Conservation (phyloP, 2,797 vertebrate genomes). For the Pangasius macronema region DNA sequence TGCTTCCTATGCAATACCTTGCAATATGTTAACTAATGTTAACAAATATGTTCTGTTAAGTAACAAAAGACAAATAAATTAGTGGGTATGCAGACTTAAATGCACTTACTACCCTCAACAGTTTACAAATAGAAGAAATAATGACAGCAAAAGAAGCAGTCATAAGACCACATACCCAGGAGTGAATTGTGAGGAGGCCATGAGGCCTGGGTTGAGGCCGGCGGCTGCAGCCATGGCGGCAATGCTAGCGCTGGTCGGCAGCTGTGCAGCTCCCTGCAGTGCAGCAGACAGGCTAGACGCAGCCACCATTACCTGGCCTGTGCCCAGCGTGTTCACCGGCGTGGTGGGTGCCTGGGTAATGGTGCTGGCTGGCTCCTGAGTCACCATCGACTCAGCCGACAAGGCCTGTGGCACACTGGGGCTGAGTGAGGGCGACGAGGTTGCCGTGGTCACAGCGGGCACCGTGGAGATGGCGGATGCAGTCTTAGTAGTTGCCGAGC, state of each 20-base stretch:
- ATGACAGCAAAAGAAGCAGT: not conserved
- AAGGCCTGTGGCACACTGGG: conserved; percentile 77
- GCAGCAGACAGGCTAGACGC: conserved; percentile 86
- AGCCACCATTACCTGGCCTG: conserved; percentile 93
- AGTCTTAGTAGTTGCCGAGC: conserved; percentile 82
- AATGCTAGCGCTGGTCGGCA: conserved; percentile 90
- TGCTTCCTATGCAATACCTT: not conserved
- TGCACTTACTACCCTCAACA: not conserved
- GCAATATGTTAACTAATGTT: not conserved
- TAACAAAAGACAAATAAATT: not conserved
- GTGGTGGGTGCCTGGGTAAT: conserved; percentile 85
- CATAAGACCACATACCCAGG: conserved; percentile 81
- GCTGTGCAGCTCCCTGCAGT: conserved; percentile 85
- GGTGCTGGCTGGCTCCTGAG: conserved; percentile 56
- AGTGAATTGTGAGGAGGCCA: conserved; percentile 93
- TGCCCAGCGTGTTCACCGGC: conserved; percentile 79
- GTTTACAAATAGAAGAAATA: not conserved
- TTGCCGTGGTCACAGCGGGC: conserved; percentile 82
- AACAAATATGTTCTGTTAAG: not conserved
- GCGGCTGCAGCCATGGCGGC: conserved; percentile 98
- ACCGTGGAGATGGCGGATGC: conserved; percentile 93
- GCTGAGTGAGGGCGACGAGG: conserved; percentile 86
- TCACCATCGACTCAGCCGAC: conserved; percentile 68
- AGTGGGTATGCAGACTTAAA: not conserved
- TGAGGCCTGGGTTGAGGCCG: conserved; percentile 90